Percentiles rank a stretch among this genome's conserved stretches.
phyloP scores from a whole-genome alignment of 2,797 vertebrate species.

The Pterois miles region DNA sequence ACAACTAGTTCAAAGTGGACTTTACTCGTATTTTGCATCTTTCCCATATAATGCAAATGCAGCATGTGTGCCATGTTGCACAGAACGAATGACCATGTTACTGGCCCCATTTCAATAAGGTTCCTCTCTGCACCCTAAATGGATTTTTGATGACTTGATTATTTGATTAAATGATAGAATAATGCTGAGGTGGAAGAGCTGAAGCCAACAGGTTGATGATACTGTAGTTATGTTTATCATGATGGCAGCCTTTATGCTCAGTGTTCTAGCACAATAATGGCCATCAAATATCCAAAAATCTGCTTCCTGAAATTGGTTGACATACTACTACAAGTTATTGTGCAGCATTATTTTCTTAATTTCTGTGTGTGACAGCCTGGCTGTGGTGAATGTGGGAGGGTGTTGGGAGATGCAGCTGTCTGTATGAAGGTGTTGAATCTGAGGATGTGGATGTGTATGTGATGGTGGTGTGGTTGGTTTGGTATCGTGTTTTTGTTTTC shows the following conservation, averaged over 20 bases:
- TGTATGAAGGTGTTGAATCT: neutral
- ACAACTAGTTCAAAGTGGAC: neutral
- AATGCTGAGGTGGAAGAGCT: neutral
- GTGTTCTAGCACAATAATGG: neutral
- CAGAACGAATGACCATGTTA: neutral
- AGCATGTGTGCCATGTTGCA: constrained; percentile 7
- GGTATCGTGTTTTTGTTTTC: neutral
- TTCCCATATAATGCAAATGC: constrained; percentile 27
- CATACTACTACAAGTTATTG: neutral
- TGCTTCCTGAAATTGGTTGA: neutral
- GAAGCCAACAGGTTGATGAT: neutral
- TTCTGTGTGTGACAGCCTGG: neutral
- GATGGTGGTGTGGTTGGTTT: neutral
- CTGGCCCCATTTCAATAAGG: constrained; percentile 7
- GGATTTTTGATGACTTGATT: neutral
- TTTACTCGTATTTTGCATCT: too few species aligned
- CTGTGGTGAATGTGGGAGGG: neutral
- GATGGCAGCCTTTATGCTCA: neutral
- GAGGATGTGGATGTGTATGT: neutral
- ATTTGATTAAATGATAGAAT: neutral
- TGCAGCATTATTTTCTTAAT: neutral
- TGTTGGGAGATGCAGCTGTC: neutral
- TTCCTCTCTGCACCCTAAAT: constrained; percentile 11
- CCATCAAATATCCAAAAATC: neutral
- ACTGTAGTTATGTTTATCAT: neutral